Evolutionary conservation across 2,113 vertebrate genomes (phyloP), one percentile per base, ranked within the genome.

Genomic region (Forbesichthys agassizii): DNA sequence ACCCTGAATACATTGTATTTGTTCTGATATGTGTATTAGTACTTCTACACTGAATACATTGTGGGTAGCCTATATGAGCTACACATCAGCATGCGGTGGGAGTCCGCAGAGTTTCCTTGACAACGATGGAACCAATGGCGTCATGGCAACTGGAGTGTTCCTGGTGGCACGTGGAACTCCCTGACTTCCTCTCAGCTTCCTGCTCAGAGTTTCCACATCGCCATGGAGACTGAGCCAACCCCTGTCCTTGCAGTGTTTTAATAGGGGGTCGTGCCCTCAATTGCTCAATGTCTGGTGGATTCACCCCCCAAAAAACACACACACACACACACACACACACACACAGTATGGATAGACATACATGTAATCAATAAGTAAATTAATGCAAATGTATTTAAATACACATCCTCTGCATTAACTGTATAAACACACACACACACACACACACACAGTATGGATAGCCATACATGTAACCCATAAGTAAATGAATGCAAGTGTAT

Each of bases 151-250:
- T 59, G 67, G 75, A 74, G 79, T 84, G 80, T 64, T 71, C 61
- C 52, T 46, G 1, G 82, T 75, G 83, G 85, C 69, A 68, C 27
- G 79, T 67, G 69, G 86, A 83, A 83, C 84, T 87, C 80, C 75
- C 79, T 63, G 81, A 90, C 86, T 90, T 89, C 86, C 86, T 83
- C 79, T 84, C 11, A 70, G 87, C 90, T 91, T 91, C 84, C 86
- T 86, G 66, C 80, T 82, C 76, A 9, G 49, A 74, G 62, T 80
- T 79, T 78, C 61, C 73, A 66, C 55, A 72, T 88, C 56, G 8
- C 86, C 80, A 78, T 88, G 86, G 90, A 82, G 79, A 91, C 83
- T 51, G 64, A 77, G 75, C 71, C 77, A 71, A 79, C 64, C 72
- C 69, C 53, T 68, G 67, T 68, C 61, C 64, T 65, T 72, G 70